These are phyloP conservation scores for Dicentrarchus labrax DNA, from an alignment of 2,113 vertebrate species.

Conservation along the genomic window DNA sequence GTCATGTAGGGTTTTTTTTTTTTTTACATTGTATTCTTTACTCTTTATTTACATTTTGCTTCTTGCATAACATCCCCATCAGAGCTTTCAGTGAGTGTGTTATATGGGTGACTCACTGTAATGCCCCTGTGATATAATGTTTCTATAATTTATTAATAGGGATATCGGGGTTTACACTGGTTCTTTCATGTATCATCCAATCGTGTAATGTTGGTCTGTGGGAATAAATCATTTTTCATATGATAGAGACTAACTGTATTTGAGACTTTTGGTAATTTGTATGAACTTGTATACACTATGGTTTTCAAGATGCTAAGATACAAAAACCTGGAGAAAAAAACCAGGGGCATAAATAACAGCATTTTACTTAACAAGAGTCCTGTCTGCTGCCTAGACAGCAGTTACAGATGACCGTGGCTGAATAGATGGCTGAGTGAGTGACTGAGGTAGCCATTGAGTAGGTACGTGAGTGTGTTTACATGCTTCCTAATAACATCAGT, in stretches of 20 bases:
- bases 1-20: background rate
- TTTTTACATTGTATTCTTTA: background rate
- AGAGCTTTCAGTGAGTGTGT: background rate
- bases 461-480: constrained; percentile 64
- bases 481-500: constrained; percentile 65
- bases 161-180: background rate
- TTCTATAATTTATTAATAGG: background rate
- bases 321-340: background rate
- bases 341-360: background rate
- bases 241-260: background rate
- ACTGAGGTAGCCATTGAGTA: constrained; percentile 56
- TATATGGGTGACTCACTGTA: background rate
- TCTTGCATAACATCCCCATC: background rate
- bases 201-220: background rate
- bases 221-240: background rate
- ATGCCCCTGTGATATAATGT: background rate
- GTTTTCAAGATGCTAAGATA: background rate
- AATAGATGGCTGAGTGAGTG: constrained; percentile 33
- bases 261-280: background rate
- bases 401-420: constrained; percentile 17
- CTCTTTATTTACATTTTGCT: constrained; percentile 4
- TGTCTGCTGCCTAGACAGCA: constrained; percentile 14
- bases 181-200: background rate
- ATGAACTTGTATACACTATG: background rate
- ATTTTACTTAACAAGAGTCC: background rate